Base-by-base conservation (phyloP, 1,140 invertebrate genomes). In the Manduca sexta region DNA sequence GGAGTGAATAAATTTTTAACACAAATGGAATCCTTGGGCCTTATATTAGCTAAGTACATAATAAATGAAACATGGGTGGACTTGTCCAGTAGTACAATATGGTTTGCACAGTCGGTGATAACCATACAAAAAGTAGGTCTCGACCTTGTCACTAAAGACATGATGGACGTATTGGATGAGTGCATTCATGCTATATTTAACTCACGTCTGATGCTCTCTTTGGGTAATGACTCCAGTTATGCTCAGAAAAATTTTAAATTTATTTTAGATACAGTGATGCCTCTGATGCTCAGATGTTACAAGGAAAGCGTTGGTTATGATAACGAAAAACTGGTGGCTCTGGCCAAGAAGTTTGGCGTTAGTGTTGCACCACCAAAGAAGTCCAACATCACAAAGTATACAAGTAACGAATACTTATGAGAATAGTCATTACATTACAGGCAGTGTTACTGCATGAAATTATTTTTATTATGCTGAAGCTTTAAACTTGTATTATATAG, bases 321-420 rank as follows among this genome's bases (percentile, higher is more conserved):
- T 12, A 87, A 87, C 66, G 84, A 86, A 46, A 86, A 86, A 51
- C 61, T 87, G 35, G 55, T 79, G 35, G 58, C 56, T n/a, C 61
- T 87, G 49, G 86, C 76, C 35, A 81, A 84, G 58, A 84, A 87
- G 52, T 85, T 67, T 63, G 86, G 86, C 56, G 79, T 86, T 4
- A 78, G 68, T 54, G 63, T 73, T 29, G 51, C 65, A 39, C 61
- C 74, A 55, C 80, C 83, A 64, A 86, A 80, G 60, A 78, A 81
- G 55, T 74, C 80, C 4, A 84, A 86, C 72, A 83, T 87, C 65
- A 85, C 86, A 66, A 87, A 87, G 72, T 87, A 87, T 55, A 86
- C 86, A 15, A 86, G 84, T 58, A 85, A 82, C 63, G 86, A 87
- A 71, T 87, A 87, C 74, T 84, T 87, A 79, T 87, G 82, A 86